Evolutionary conservation across 2,797 vertebrate species (phyloP).

Genomic region (Mus spretus): DNA sequence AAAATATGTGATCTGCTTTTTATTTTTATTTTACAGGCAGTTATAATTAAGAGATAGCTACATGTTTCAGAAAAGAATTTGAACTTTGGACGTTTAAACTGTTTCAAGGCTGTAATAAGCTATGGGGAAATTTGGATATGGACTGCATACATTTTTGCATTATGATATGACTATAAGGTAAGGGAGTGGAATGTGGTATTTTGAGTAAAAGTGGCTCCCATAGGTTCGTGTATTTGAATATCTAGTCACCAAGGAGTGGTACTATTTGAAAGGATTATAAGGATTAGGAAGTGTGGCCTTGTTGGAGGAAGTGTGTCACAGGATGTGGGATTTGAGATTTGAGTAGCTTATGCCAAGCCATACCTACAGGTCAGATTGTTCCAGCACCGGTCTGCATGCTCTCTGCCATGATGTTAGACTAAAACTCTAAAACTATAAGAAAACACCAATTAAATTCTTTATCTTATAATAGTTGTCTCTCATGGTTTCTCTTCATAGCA

Average conservation of each 20-base stretch:
- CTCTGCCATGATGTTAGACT: not conserved
- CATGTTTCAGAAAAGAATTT: too few species aligned
- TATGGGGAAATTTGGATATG: too few species aligned
- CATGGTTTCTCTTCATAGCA: not conserved
- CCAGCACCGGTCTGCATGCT: not conserved
- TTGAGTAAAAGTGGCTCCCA: not conserved
- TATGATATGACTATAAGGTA: too few species aligned
- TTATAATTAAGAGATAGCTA: too few species aligned
- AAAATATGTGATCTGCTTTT: too few species aligned
- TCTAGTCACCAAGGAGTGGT: not conserved
- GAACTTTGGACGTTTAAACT: too few species aligned
- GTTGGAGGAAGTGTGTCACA: not conserved
- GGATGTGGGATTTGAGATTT: not conserved
- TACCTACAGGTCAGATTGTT: not conserved
- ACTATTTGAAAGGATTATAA: not conserved
- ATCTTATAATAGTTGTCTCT: not conserved
- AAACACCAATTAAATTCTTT: not conserved
- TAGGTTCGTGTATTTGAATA: not conserved
- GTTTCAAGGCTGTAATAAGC: too few species aligned
- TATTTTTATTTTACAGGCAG: too few species aligned
- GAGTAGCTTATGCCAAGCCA: not conserved
- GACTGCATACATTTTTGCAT: too few species aligned
- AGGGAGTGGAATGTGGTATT: too few species aligned
- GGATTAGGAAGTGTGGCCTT: not conserved
- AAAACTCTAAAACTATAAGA: not conserved